Percentiles rank a stretch among this genome's conserved stretches.
Evolutionary conservation across 2,113 vertebrate genomes (phyloP).

Genomic region (Potamarius usumacintae): DNA sequence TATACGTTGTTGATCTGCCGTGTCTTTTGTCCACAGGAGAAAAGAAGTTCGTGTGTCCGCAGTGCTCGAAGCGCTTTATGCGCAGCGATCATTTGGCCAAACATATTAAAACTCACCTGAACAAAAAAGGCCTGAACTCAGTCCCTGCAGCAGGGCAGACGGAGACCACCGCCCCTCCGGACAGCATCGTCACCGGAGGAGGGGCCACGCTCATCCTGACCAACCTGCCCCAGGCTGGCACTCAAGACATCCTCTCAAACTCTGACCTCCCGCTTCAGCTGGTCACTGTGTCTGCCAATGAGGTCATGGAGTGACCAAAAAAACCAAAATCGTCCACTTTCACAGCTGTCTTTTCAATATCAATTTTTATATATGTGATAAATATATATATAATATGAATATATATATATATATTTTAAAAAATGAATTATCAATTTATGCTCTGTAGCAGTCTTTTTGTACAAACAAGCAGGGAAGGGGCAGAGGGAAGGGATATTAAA

Average conservation of each 20-base stretch:
- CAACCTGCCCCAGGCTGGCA: slow-evolving; percentile 88
- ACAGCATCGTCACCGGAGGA: slow-evolving; percentile 91
- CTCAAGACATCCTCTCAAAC: slow-evolving; percentile 93
- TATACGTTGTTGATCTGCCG: background rate
- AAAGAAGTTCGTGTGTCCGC: slow-evolving; percentile 98
- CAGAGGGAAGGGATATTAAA: slow-evolving; percentile 75
- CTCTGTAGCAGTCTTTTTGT: slow-evolving; percentile 99
- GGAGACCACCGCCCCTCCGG: slow-evolving; percentile 75
- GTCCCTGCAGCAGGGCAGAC: slow-evolving; percentile 82
- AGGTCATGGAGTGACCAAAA: slow-evolving; percentile 91
- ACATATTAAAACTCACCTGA: slow-evolving; percentile 99
- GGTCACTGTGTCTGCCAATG: slow-evolving; percentile 95
- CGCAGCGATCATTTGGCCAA: slow-evolving; percentile 99
- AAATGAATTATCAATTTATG: slow-evolving; percentile 81
- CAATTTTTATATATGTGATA: slow-evolving; percentile 68
- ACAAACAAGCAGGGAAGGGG: slow-evolving; percentile 69
- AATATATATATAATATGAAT: slow-evolving; percentile 79
- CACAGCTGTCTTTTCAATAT: slow-evolving; percentile 60
- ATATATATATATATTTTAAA: slow-evolving; percentile 80
- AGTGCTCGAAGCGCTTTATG: slow-evolving; percentile 99
- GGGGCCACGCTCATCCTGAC: slow-evolving; percentile 96
- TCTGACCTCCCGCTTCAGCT: slow-evolving; percentile 98
- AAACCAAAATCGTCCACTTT: slow-evolving; percentile 55
- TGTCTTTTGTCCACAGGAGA: slow-evolving; percentile 78
- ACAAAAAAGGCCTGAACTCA: slow-evolving; percentile 93